A percentile compares a stretch with the other conserved stretches of the same genome.
These are phyloP conservation scores for Tokudaia tokunoshimensis DNA, from an alignment of 2,797 vertebrate species.

Conservation along the genomic window DNA sequence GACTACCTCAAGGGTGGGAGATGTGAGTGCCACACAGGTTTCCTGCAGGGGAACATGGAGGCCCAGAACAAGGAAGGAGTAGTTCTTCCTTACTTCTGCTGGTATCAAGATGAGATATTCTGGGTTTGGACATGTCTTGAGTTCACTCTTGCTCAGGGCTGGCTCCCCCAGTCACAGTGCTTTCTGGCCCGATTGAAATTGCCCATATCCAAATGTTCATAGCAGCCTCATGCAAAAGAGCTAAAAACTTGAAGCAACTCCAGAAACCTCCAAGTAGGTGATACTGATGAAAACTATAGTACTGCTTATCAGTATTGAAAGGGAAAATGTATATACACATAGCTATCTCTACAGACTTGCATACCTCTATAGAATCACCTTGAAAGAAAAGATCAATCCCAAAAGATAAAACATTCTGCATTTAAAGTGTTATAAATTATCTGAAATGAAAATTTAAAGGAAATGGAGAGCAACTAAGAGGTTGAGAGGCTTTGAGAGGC, in stretches of 20 bases:
- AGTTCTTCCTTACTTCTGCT: not conserved
- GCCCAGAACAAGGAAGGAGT: not conserved
- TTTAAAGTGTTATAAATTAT: not conserved
- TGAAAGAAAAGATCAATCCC: not conserved
- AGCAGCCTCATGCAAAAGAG: not conserved
- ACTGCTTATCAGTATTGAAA: rapidly evolving
- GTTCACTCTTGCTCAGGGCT: not conserved
- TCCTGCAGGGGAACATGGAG: not conserved
- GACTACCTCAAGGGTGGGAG: not conserved
- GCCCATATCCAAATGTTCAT: not conserved
- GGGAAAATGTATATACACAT: not conserved
- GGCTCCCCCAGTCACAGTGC: not conserved
- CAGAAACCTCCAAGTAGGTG: not conserved
- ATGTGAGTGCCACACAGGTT: not conserved
- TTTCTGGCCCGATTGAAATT: not conserved
- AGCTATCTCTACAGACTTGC: not conserved
- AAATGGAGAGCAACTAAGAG: not conserved
- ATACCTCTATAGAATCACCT: not conserved
- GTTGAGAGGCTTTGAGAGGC: not conserved
- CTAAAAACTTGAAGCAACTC: not conserved
- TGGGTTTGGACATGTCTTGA: not conserved
- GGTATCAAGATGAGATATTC: not conserved
- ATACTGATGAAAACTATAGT: not conserved
- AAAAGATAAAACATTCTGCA: not conserved
- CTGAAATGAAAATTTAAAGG: no score